Evolutionary conservation across 2,113 vertebrate species (phyloP).

Genomic region (Smithornis capensis): DNA sequence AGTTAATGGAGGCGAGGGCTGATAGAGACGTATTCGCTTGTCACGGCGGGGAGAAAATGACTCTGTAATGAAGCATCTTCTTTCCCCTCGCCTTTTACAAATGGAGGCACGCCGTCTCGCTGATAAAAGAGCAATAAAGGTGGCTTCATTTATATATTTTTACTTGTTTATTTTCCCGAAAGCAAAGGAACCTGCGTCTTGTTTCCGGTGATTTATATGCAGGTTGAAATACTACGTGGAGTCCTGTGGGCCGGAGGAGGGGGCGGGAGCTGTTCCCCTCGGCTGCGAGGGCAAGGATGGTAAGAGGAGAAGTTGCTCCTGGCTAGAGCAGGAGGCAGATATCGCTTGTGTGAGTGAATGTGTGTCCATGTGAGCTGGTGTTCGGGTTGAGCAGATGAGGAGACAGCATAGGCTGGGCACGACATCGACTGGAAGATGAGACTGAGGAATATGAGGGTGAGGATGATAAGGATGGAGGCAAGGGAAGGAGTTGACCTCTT

Average conservation of each 20-base stretch:
- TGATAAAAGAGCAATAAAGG: neutral
- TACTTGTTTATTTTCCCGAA: neutral
- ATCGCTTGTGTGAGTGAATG: accelerated
- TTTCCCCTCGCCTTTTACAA: neutral
- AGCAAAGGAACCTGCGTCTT: neutral
- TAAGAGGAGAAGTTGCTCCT: neutral
- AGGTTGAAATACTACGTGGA: neutral
- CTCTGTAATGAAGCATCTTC: constrained; percentile 24
- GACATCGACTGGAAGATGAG: neutral
- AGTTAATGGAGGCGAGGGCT: constrained; percentile 66
- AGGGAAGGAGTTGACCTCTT: neutral
- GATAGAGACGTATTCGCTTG: constrained; percentile 57
- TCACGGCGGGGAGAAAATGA: constrained; percentile 19
- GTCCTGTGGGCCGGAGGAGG: neutral
- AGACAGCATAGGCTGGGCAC: neutral
- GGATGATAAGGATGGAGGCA: neutral
- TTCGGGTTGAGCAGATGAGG: neutral
- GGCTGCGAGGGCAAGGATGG: neutral
- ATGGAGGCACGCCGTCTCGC: neutral
- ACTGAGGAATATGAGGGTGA: neutral
- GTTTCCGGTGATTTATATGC: neutral
- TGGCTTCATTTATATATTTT: neutral
- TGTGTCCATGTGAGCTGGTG: neutral
- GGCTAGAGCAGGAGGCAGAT: neutral
- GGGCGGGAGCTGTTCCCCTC: accelerated